phyloP scores from a whole-genome alignment of 2,113 vertebrate species.

The Mobula hypostoma region DNA sequence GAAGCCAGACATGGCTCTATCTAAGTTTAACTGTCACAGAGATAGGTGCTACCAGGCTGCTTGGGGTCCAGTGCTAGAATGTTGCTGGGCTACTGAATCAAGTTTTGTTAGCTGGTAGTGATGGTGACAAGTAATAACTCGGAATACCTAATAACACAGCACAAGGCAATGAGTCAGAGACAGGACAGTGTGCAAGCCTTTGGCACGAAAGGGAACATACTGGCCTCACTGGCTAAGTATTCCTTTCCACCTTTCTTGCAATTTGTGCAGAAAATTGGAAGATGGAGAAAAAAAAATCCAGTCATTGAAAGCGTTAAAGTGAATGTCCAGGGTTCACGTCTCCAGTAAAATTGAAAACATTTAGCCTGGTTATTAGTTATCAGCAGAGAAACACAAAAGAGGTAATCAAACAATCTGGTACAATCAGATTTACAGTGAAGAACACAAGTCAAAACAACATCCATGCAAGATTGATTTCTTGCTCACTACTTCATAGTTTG shows the following conservation, averaged over 20 bases:
- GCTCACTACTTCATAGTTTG: neutral
- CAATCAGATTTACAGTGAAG: neutral
- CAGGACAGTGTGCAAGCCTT: neutral
- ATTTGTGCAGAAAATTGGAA: neutral
- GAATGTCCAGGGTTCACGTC: neutral
- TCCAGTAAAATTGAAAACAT: neutral
- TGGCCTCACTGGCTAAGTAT: neutral
- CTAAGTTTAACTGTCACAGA: neutral
- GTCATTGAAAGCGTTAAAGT: neutral
- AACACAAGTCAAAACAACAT: constrained; percentile 7
- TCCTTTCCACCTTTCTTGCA: neutral
- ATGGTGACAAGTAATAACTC: neutral
- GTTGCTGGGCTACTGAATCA: neutral
- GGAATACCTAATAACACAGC: neutral
- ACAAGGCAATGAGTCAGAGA: neutral
- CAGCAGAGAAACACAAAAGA: neutral
- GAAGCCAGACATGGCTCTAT: neutral
- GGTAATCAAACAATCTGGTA: constrained; percentile 6
- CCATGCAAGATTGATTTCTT: neutral
- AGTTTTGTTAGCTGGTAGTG: neutral
- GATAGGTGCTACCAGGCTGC: neutral
- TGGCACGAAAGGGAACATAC: neutral
- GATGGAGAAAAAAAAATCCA: neutral
- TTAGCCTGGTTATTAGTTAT: neutral
- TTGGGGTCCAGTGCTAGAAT: neutral